These are phyloP conservation scores for Drosophila bifasciata DNA, from an alignment of 1,140 invertebrate genomes.

Conservation along the genomic window DNA sequence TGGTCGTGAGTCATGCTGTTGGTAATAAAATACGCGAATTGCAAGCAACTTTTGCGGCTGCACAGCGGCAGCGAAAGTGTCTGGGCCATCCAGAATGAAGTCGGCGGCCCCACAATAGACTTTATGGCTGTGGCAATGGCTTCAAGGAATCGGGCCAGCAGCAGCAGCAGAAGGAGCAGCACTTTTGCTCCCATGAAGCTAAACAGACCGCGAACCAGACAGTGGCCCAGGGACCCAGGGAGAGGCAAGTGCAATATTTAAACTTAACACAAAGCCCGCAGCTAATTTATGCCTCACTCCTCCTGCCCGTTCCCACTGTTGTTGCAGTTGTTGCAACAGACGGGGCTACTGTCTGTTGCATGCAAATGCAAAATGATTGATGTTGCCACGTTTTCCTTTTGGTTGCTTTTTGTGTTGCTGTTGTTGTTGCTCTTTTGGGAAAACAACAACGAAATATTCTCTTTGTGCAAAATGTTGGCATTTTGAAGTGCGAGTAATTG, in stretches of 20 bases:
- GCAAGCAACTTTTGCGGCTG: constrained; percentile 5
- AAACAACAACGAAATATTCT: constrained; percentile 71
- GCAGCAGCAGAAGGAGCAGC: too few relatives aligned
- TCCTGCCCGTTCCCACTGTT: constrained; percentile 36
- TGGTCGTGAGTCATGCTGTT: constrained; percentile 32
- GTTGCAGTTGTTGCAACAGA: constrained; percentile 7
- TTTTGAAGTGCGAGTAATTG: constrained; percentile 81
- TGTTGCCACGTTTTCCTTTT: constrained; percentile 63
- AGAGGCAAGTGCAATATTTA: constrained; percentile 58
- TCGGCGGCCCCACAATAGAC: constrained; percentile 15
- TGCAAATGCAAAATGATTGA: constrained; percentile 78
- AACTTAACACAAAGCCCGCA: constrained; percentile 63
- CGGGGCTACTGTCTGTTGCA: constrained; percentile 63
- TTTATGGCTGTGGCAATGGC: constrained; percentile 37
- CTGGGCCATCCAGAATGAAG: constrained; percentile 29
- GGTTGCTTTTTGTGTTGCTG: constrained; percentile 13
- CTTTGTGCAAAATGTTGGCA: constrained; percentile 78
- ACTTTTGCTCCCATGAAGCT: constrained; percentile 33
- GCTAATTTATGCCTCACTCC: constrained; percentile 73
- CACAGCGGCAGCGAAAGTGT: constrained; percentile 31
- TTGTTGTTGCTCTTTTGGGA: constrained; percentile 13
- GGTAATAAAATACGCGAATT: constrained; percentile 47
- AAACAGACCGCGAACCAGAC: constrained; percentile 33
- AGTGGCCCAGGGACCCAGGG: background rate
- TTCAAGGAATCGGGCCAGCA: constrained; percentile 6